phyloP scores from a whole-genome alignment of 2,113 vertebrate genomes.

The Microcebus ravelobensis region DNA sequence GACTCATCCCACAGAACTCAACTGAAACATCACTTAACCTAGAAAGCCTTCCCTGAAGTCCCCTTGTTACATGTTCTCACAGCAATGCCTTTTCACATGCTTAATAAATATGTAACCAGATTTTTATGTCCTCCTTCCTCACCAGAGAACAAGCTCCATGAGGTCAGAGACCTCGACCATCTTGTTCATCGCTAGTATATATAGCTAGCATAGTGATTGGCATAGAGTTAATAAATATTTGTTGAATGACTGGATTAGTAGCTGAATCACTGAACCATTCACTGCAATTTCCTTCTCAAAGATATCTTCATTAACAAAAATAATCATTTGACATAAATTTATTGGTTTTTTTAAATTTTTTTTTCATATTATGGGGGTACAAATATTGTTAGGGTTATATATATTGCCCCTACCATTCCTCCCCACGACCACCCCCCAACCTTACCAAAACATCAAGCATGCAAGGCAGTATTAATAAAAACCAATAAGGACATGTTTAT shows the following conservation, averaged over 20 bases:
- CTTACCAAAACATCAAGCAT: no score
- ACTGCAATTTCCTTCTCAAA: background rate
- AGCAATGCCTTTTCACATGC: background rate
- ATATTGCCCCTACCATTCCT: no score
- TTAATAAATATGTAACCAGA: background rate
- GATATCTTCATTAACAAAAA: background rate
- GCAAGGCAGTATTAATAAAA: no score
- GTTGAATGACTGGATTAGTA: background rate
- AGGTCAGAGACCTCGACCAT: background rate
- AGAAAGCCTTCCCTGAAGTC: background rate
- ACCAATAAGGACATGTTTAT: background rate
- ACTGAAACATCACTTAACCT: background rate
- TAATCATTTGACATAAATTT: background rate
- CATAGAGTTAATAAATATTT: background rate
- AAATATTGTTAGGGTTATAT: no score
- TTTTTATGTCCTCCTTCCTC: background rate
- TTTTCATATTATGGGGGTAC: no score
- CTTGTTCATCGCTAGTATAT: background rate
- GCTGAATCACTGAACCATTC: background rate
- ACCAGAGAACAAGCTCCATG: background rate
- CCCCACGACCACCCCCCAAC: no score
- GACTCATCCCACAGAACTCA: background rate
- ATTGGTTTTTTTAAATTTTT: background rate
- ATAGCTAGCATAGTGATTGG: background rate
- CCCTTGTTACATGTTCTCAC: background rate